Evolutionary conservation across 2,797 vertebrate species (phyloP), one percentile per base, ranked within the genome.

Genomic region (Chloroceryle inda): DNA sequence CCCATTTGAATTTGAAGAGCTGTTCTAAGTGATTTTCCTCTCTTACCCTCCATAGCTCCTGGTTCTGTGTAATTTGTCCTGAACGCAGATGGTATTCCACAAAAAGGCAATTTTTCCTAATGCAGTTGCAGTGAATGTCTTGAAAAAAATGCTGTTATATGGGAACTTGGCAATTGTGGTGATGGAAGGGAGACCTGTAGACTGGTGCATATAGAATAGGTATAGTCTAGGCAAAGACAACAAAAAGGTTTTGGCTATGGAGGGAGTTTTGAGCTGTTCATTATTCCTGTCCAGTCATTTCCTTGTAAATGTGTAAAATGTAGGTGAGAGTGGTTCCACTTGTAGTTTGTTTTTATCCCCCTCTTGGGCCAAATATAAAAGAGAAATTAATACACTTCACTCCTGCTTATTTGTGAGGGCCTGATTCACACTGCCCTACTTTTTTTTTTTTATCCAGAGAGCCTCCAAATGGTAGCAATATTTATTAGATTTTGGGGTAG

Each of bases 1-100:
- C 33, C 75, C 18, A 26, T 92, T 95, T 96, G 93, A 89, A 96
- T 97, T 82, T 75, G 89, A 97, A 95, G 79, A 81, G 89, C 74
- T 94, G 17, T 95, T 92, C 19, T 72, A 66, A 85, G 68, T 47
- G 63, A 88, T 96, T 94, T 88, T 92, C 47, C 52, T 86, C 35
- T 89, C 52, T 64, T 92, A 72, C 55, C 6, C 21, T 77, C 23
- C 31, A n/a, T 38, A 94, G 45, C 55, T 92, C 56, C 88, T 3
- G 10, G 31, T 82, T 91, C 66, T 71, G 6, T 80, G 37, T 75
- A 53, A 64, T 77, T 88, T 85, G 29, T 84, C 49, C 61, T 85
- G 31, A 73, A 76, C 66, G 21, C n/a, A 40, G 81, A 85, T 77
- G 52, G 5, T 69, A 14, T 80, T 73, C 20, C 35, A 61, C 44